Base-by-base conservation (phyloP, 2,113 vertebrate species). In the Pandion haliaetus region DNA sequence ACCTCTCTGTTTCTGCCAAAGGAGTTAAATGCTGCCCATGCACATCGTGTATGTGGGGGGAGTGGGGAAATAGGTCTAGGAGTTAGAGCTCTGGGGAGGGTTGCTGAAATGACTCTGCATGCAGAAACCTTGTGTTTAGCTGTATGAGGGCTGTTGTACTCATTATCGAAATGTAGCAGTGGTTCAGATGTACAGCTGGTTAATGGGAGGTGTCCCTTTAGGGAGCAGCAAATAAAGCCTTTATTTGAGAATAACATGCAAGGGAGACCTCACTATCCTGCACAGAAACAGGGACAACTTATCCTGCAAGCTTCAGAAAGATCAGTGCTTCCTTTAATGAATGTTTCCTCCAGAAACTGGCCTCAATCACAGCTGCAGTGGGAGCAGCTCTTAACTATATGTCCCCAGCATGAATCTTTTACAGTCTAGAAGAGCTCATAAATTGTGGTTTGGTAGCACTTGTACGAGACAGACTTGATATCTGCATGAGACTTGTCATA, bases 391-490 rank as follows among this genome's bases (percentile, higher is more conserved):
- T 40, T 3, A n/a, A 8, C 15, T 45, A 1, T n/a, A 10, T 20
- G 23, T 52, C 8, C 14, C 26, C 17, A 55, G 42, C 40, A 59
- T 42, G 49, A 52, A 47, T 19, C 20, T n/a, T n/a, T 34, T 17
- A 13, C 55, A 36, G 58, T 4, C 15, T 76, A 44, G 62, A 44
- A 34, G 34, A 44, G 25, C 42, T 21, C 24, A 29, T 21, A 31
- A 17, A 31, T 15, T 1, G 0, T 8, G 14, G 4, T 29, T 91
- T 61, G 76, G 58, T 17, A 15, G 16, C 17, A 6, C 7, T 20
- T 9, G 4, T 7, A 47, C 0, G 8, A 59, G 19, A 11, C 4
- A 26, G 57, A 9, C 19, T 26, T 0, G 0, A 3, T 6, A 6
- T 2, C 66, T 54, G 38, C 10, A 44, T 18, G 24, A 61, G 34